These are phyloP conservation scores for Australoheros scitulus DNA, from an alignment of 2,113 vertebrate genomes.

Conservation along the genomic window DNA sequence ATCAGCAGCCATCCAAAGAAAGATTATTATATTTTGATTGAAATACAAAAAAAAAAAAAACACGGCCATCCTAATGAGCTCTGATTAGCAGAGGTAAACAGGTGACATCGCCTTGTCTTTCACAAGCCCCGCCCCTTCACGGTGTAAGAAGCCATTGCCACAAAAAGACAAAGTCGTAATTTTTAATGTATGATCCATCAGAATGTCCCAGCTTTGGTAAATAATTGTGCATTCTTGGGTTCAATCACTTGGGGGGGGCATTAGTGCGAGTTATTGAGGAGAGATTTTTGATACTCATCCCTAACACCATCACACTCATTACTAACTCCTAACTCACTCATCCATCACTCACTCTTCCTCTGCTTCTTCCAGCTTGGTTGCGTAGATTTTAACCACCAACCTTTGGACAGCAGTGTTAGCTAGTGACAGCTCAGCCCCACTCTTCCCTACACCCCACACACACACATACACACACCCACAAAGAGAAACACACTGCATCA, in stretches of 20 bases:
- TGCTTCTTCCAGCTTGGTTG: conserved; percentile 9
- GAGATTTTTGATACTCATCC: conserved; percentile 49
- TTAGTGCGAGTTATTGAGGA: conserved; percentile 17
- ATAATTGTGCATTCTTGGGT: not conserved
- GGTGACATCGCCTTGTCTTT: not conserved
- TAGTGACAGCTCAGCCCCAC: not conserved
- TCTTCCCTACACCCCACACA: not conserved
- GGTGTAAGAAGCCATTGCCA: not conserved
- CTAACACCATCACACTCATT: conserved; percentile 40
- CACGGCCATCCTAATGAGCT: not conserved
- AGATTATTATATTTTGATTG: no score
- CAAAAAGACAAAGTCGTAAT: not conserved
- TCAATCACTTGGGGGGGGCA: not conserved
- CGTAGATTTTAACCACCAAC: not conserved
- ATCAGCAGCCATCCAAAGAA: no score
- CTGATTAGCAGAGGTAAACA: not conserved
- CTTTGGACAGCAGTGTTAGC: not conserved
- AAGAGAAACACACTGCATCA: not conserved
- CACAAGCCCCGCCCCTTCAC: not conserved
- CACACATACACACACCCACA: conserved; percentile 17
- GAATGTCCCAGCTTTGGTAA: no score
- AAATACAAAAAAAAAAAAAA: no score
- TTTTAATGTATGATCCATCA: not conserved
- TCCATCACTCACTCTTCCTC: conserved; percentile 26
- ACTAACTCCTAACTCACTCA: conserved; percentile 34